Conservation (phyloP, 2,797 vertebrate species). For the Brachyalestes nurse region DNA sequence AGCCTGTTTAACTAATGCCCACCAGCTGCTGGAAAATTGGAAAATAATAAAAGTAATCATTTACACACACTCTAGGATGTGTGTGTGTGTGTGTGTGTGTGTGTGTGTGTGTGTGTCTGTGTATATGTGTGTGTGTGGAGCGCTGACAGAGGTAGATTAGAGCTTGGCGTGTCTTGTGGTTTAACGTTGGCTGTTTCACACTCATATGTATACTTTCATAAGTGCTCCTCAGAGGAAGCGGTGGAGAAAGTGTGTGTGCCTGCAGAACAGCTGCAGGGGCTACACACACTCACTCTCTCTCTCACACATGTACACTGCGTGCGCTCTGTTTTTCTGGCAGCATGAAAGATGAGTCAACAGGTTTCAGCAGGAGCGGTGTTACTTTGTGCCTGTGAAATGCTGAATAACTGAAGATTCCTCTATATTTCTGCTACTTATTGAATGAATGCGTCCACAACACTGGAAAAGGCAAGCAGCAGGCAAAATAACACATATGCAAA, state of each 20-base stretch:
- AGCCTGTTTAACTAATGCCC: conserved; percentile 28
- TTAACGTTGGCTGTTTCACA: conserved; percentile 56
- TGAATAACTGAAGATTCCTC: conserved; percentile 18
- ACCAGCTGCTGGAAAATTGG: conserved; percentile 19
- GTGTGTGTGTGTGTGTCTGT: neutral
- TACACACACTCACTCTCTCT: conserved; percentile 1
- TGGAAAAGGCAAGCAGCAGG: neutral
- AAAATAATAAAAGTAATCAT: conserved; percentile 37
- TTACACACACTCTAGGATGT: conserved; percentile 13
- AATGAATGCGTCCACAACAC: neutral
- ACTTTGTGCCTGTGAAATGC: neutral
- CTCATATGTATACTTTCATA: conserved; percentile 56
- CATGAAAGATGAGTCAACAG: conserved; percentile 43
- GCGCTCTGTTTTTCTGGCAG: neutral
- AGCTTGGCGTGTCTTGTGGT: conserved; percentile 41
- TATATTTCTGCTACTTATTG: neutral
- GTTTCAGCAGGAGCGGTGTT: conserved; percentile 18
- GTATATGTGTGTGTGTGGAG: neutral
- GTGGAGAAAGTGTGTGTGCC: conserved; percentile 56
- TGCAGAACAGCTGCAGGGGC: conserved; percentile 50
- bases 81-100: neutral
- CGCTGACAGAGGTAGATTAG: conserved; percentile 41
- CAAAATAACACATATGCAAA: neutral
- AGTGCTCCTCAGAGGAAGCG: conserved; percentile 44
- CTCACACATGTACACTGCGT: conserved; percentile 2